phyloP scores from a whole-genome alignment of 2,888 invertebrate genomes.

The Orthonychiurus folsomi region DNA sequence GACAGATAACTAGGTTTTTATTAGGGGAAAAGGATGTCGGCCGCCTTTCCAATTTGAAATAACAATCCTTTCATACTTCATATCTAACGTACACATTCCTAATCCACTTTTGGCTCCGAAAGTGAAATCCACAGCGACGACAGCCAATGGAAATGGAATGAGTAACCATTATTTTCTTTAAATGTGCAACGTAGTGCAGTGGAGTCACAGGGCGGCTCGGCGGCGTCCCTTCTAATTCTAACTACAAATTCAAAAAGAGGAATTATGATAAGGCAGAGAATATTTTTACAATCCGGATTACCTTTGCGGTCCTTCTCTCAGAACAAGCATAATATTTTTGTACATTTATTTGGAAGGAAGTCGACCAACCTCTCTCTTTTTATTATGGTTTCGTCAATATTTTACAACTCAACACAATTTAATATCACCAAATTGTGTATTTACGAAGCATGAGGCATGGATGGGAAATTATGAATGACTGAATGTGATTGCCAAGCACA shows the following conservation, averaged over 20 bases:
- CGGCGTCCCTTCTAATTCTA: neutral
- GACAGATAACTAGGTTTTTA: neutral
- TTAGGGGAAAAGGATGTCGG: neutral
- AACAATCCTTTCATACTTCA: neutral
- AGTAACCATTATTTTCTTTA: neutral
- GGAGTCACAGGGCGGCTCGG: neutral
- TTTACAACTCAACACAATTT: neutral
- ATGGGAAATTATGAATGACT: too few relatives aligned
- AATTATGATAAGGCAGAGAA: neutral
- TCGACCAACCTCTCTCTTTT: neutral
- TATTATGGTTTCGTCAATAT: neutral
- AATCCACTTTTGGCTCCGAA: neutral
- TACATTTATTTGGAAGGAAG: neutral
- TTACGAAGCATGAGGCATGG: too few relatives aligned
- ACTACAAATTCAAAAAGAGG: neutral
- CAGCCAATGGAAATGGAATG: neutral
- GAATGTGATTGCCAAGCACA: too few relatives aligned
- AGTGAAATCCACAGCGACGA: neutral
- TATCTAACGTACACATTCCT: neutral
- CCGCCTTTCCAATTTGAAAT: neutral
- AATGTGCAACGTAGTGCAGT: neutral
- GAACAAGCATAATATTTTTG: neutral
- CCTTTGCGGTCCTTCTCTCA: neutral
- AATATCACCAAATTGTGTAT: neutral
- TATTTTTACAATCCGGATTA: conserved; percentile 1